phyloP scores from a whole-genome alignment of 2,113 vertebrate species.

The Phyllostomus discolor region DNA sequence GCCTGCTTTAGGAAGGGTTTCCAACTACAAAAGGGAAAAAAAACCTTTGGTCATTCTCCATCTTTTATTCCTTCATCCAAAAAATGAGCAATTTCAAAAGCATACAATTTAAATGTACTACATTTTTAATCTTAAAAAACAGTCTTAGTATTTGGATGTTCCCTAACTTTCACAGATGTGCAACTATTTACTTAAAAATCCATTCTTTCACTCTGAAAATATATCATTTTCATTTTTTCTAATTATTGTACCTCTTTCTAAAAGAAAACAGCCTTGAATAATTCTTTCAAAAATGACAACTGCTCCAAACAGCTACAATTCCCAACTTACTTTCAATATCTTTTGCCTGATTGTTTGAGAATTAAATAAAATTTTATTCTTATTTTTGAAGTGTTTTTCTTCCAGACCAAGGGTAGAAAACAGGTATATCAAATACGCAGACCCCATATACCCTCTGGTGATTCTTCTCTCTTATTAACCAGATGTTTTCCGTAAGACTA shows the following conservation, averaged over 20 bases:
- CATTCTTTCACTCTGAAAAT: constrained; percentile 37
- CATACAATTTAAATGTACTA: background rate
- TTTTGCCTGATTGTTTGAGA: background rate
- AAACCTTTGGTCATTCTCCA: background rate
- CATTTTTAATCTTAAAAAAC: constrained; percentile 21
- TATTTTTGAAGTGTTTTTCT: constrained; percentile 43
- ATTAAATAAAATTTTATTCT: constrained; percentile 34
- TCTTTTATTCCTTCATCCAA: constrained; percentile 21
- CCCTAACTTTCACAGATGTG: background rate
- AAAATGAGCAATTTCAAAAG: constrained; percentile 38
- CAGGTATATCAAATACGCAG: background rate
- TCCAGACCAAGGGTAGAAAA: background rate
- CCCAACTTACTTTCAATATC: background rate
- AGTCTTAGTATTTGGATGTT: background rate
- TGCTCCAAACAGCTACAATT: constrained; percentile 17
- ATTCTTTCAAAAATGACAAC: constrained; percentile 15
- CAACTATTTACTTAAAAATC: constrained; percentile 13
- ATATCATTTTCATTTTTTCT: constrained; percentile 19
- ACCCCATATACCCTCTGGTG: constrained; percentile 68
- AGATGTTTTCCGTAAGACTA: background rate
- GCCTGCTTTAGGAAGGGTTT: background rate
- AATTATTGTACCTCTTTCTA: constrained; percentile 27
- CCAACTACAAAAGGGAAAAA: background rate
- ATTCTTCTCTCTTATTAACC: constrained; percentile 34
- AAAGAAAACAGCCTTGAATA: background rate